These are phyloP conservation scores for Drosophila tanythrix DNA, from an alignment of 2,888 invertebrate genomes.

Conservation along the genomic window DNA sequence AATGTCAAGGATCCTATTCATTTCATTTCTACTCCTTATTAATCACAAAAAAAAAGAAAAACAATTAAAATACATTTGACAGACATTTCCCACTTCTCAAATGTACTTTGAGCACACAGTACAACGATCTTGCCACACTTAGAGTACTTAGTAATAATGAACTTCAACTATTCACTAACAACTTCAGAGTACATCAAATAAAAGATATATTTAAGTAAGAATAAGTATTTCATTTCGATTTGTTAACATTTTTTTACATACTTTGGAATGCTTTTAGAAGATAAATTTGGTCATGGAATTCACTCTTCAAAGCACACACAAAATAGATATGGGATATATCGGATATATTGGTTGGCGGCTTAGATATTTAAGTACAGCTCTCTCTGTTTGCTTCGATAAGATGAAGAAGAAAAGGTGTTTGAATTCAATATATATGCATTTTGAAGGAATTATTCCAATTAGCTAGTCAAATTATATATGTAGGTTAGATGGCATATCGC, in stretches of 20 bases:
- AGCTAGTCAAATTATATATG: conserved; percentile 51
- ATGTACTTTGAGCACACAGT: conserved; percentile 57
- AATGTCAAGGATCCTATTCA: conserved; percentile 31
- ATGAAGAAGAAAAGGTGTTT: not conserved
- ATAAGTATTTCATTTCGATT: conserved; percentile 44
- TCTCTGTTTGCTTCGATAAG: not conserved
- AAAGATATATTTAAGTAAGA: conserved; percentile 18
- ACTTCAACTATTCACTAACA: conserved; percentile 5
- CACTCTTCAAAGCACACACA: conserved; percentile 20
- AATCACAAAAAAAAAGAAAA: not conserved
- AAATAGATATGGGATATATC: not conserved
- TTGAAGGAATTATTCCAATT: conserved; percentile 7
- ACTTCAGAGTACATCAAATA: conserved; percentile 11
- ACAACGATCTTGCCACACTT: conserved; percentile 47
- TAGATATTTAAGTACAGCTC: not conserved
- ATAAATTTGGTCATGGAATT: conserved; percentile 14
- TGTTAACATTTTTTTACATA: conserved; percentile 22
- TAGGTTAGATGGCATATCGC: conserved; percentile 12
- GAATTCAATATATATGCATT: not conserved
- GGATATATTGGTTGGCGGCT: not conserved
- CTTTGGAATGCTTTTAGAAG: conserved; percentile 47
- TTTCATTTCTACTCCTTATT: conserved; percentile 13
- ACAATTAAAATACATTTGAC: conserved; percentile 8
- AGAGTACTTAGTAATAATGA: conserved; percentile 30
- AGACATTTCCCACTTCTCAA: conserved; percentile 28